phyloP scores from a whole-genome alignment of 2,113 vertebrate genomes.

The Todiramphus saurophagus region DNA sequence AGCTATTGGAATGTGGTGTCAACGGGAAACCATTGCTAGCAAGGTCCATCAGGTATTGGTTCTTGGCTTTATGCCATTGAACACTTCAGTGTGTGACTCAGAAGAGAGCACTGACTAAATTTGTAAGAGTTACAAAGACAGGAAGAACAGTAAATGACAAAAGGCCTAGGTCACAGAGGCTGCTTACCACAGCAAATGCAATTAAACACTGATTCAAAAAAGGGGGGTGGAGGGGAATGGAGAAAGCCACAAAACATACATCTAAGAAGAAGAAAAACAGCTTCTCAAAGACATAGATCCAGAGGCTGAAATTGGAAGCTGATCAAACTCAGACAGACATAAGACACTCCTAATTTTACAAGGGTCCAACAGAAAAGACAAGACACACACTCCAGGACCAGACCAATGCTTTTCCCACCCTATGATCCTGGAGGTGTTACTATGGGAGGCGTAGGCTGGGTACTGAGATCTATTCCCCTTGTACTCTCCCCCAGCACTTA shows the following conservation, averaged over 20 bases:
- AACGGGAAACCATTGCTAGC: background rate
- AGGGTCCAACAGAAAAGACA: background rate
- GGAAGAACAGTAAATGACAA: slow-evolving; percentile 22
- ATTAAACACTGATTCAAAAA: background rate
- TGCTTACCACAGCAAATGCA: slow-evolving; percentile 12
- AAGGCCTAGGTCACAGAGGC: background rate
- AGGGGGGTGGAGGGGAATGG: background rate
- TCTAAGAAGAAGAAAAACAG: background rate
- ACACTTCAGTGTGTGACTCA: background rate
- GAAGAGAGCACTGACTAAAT: background rate
- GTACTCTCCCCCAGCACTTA: background rate
- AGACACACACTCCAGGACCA: background rate
- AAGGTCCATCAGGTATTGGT: background rate
- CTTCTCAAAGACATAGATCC: background rate
- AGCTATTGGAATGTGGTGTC: background rate
- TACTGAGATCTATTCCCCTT: background rate
- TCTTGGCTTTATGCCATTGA: background rate
- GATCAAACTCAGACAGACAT: background rate
- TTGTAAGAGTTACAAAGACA: background rate
- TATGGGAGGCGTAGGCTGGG: background rate
- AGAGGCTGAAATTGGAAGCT: background rate
- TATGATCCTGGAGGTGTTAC: background rate
- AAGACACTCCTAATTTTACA: background rate
- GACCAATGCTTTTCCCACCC: accelerated
- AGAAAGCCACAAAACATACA: background rate